Percentiles rank a stretch among this genome's conserved stretches.
Evolutionary conservation across 1,140 invertebrate species (phyloP).

Genomic region (Ostrea denselamellosa): DNA sequence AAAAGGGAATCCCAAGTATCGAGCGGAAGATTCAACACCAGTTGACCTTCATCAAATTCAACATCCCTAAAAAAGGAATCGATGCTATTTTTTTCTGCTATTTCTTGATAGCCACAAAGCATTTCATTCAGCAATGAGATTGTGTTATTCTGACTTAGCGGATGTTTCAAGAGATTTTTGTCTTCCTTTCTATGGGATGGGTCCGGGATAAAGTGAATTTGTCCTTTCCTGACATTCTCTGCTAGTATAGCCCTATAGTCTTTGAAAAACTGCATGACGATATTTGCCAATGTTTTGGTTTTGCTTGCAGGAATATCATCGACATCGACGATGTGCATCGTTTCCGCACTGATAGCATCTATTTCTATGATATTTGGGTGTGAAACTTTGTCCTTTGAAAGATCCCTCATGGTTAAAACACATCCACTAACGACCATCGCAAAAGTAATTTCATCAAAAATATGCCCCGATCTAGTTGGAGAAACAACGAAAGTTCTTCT

Average conservation of each 20-base stretch:
- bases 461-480: not conserved
- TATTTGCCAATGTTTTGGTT: not conserved
- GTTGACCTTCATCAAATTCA: conserved; percentile 1
- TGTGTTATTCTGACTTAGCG: not conserved
- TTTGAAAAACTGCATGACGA: conserved; percentile 13
- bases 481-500: not conserved
- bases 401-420: not conserved
- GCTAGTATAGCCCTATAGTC: not conserved
- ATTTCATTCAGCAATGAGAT: conserved; percentile 18
- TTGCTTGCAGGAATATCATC: not conserved
- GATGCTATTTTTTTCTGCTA: conserved; percentile 33
- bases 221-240: not conserved
- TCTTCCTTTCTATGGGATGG: not conserved
- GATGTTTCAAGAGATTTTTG: not conserved
- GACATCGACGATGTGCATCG: not conserved
- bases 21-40: conserved; percentile 39
- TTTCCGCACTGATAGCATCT: not conserved
- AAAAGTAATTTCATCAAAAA: conserved; percentile 17
- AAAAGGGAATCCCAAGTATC: conserved; percentile 41
- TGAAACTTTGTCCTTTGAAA: not conserved
- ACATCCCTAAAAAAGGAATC: conserved; percentile 33
- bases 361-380: not conserved
- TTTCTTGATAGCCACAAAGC: conserved; percentile 41
- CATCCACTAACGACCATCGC: not conserved
- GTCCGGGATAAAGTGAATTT: not conserved